Base-by-base conservation (phyloP, 2,797 vertebrate genomes). In the Gymnopithys bicolor region DNA sequence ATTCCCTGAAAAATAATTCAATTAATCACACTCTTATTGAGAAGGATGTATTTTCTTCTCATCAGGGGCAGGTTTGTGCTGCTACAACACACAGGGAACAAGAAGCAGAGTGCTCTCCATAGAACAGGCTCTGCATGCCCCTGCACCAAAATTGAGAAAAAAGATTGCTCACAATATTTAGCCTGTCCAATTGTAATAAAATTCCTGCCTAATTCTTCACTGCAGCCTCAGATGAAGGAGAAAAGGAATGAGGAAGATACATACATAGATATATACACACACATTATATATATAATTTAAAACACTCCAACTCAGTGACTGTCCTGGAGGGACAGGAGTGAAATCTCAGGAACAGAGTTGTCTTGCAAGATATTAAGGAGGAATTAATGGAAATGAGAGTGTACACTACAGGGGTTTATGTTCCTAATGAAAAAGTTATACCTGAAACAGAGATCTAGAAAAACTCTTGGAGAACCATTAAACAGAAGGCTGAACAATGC, bases 1-100 rank as follows among this genome's bases (percentile, higher is more conserved):
- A 91, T 86, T 85, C 85, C 94, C 58, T 68, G 76, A 85, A 96
- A 91, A 94, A 95, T 84, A 96, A 90, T 90, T 92, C 64, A 77
- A 91, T 94, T 95, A 93, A 94, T 89, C 91, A 94, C 82, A 91
- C 37, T 85, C 70, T 67, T 87, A 88, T 67, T 91, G 88, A 48
- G 35, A 78, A 19, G 18, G 32, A 69, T 41, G 45, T 30, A 32
- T 76, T 84, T 89, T 79, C 43, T 82, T 73, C 59, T 79, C 67
- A 45, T 66, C 35, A 59, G 8, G 59, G 46, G 43, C 43, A 86
- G 0, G 0, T 5, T 21, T 71, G n/a, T 11, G 30, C n/a, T 2
- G 7, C 51, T 66, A 35, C 28, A 84, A 39, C 30, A 84, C 15
- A 17, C 0, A 4, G 37, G 11, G 55, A 51, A 52, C 21, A 91